phyloP scores from a whole-genome alignment of 1,140 invertebrate species.

The Drosophila kikkawai region DNA sequence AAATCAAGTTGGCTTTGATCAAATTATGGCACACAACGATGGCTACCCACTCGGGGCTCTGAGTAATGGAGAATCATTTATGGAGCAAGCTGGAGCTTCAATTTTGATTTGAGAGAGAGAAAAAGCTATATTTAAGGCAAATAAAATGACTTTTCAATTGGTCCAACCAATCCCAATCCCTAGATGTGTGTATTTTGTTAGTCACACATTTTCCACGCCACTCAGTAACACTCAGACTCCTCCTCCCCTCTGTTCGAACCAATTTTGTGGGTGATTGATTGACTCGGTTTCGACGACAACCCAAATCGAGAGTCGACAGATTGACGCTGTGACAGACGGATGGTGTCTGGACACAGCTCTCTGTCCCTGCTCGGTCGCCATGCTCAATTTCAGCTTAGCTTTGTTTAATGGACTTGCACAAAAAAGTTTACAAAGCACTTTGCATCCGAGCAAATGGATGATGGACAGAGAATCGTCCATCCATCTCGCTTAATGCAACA shows the following conservation, averaged over 20 bases:
- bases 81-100: background rate
- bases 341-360: slow-evolving; percentile 1
- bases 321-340: slow-evolving; percentile 38
- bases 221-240: background rate
- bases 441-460: slow-evolving; percentile 9
- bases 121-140: slow-evolving; percentile 3
- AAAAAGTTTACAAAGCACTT: slow-evolving; percentile 69
- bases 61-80: slow-evolving; percentile 12
- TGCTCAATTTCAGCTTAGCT: slow-evolving; percentile 60
- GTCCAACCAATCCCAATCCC: background rate
- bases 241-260: slow-evolving; percentile 4
- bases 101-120: background rate
- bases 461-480: background rate
- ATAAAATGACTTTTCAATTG: slow-evolving; percentile 48
- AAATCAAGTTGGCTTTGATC: slow-evolving; percentile 17
- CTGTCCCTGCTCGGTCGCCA: slow-evolving; percentile 15
- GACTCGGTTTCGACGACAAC: slow-evolving; percentile 44
- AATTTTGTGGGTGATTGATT: slow-evolving; percentile 66
- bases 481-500: slow-evolving; percentile 22
- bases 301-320: slow-evolving; percentile 22
- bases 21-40: slow-evolving; percentile 23
- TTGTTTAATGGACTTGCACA: slow-evolving; percentile 67
- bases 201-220: slow-evolving; percentile 28
- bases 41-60: background rate
- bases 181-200: slow-evolving; percentile 49